Conservation (phyloP, 2,888 invertebrate species). For the Hydropsyche betteni region DNA sequence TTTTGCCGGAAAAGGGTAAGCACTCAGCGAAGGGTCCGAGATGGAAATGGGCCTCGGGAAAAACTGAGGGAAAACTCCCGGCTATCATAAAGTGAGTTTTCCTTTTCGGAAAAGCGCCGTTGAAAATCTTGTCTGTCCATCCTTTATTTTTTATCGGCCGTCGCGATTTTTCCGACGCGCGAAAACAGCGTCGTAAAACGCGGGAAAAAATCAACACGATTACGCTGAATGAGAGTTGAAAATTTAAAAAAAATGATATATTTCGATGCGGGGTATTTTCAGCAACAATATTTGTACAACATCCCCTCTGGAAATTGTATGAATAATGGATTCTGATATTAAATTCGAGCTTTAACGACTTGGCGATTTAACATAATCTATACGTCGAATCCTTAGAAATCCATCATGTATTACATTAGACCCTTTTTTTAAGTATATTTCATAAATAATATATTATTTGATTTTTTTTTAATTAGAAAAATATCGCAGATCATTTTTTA, state of each 20-base stretch:
- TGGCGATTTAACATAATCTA: conserved; percentile 19
- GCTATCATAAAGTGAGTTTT: conserved; percentile 16
- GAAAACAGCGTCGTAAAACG: not conserved
- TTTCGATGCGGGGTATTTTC: not conserved
- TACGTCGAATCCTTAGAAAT: conserved; percentile 14
- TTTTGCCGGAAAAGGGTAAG: too few species aligned
- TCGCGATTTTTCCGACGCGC: not conserved
- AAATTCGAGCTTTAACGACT: conserved; percentile 23
- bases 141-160: not conserved
- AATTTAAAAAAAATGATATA: too few species aligned
- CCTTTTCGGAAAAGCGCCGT: not conserved
- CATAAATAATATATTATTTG: too few species aligned
- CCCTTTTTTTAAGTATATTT: too few species aligned
- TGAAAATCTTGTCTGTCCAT: conserved; percentile 10
- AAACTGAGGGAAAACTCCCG: not conserved
- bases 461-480: too few species aligned
- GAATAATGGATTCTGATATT: conserved; percentile 26
- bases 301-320: conserved; percentile 8
- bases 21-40: too few species aligned
- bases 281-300: too few species aligned
- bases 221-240: too few species aligned
- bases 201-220: too few species aligned
- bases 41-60: not conserved
- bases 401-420: too few species aligned
- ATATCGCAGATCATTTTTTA: too few species aligned